These are phyloP conservation scores for Callosobruchus maculatus DNA, from an alignment of 2,888 invertebrate genomes.

Conservation along the genomic window DNA sequence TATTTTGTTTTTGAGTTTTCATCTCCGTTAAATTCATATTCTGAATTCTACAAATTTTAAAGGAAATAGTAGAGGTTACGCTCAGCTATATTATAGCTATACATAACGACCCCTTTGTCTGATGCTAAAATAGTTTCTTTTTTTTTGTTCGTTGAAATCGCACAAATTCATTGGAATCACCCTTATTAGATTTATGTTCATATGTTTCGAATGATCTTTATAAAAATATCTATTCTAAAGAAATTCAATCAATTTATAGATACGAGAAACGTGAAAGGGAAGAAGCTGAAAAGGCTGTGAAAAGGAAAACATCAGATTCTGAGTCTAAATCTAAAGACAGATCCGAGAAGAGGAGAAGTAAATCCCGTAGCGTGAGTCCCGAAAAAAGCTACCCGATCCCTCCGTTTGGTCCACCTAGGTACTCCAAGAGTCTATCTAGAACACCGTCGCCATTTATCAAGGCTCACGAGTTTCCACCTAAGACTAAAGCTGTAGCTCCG, in stretches of 20 bases:
- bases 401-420: constrained; percentile 52
- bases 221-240: no score
- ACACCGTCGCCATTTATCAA: constrained; percentile 84
- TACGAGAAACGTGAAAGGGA: constrained; percentile 29
- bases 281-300: constrained; percentile 20
- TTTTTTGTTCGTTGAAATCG: no score
- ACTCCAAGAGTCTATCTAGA: constrained; percentile 75
- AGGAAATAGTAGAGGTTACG: no score
- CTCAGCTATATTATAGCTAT: no score
- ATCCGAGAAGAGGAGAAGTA: constrained; percentile 39
- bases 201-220: no score
- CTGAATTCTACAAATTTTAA: no score
- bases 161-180: no score
- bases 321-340: constrained; percentile 30
- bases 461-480: constrained; percentile 58
- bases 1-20: no score
- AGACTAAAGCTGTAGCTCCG: constrained; percentile 30
- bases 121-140: no score
- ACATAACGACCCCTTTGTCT: no score
- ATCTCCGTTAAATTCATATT: no score
- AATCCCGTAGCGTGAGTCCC: constrained; percentile 44
- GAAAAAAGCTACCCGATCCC: constrained; percentile 40
- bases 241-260: neutral
- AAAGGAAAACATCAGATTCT: constrained; percentile 30
- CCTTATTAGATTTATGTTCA: no score